Evolutionary conservation across 2,113 vertebrate genomes (phyloP).

Genomic region (Hippocampus mohnikei): DNA sequence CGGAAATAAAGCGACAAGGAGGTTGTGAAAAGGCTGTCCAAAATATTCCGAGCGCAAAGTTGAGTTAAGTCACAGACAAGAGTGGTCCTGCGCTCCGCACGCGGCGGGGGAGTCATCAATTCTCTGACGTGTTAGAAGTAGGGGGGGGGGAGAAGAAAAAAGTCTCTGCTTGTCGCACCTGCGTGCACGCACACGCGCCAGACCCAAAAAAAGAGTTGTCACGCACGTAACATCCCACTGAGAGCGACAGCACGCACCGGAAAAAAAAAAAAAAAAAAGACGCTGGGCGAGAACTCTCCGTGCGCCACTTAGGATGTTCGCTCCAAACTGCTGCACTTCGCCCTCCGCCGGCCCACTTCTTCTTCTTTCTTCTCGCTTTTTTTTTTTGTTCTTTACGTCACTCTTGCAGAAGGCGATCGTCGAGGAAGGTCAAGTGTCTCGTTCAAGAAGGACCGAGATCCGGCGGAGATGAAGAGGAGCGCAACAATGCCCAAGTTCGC

Average conservation of each 20-base stretch:
- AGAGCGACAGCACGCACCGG: conserved; percentile 25
- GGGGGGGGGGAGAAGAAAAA: background rate
- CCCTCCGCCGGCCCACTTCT: conserved; percentile 72
- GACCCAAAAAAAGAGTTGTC: conserved; percentile 32
- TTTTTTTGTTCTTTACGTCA: conserved; percentile 63
- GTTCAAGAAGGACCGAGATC: conserved; percentile 60
- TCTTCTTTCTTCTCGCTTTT: background rate
- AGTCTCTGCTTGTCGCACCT: conserved; percentile 24
- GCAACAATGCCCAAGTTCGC: conserved; percentile 15
- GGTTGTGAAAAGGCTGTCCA: conserved; percentile 38
- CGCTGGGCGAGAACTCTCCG: conserved; percentile 42
- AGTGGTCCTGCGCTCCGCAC: conserved; percentile 48
- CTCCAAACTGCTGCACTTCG: conserved; percentile 67
- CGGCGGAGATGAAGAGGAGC: conserved; percentile 46
- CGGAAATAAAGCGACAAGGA: conserved; percentile 7
- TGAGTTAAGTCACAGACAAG: background rate
- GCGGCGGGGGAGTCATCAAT: conserved; percentile 61
- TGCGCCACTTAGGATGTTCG: conserved; percentile 48
- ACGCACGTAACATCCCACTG: conserved; percentile 49
- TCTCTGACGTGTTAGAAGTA: conserved; percentile 24
- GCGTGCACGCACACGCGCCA: conserved; percentile 48
- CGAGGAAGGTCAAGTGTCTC: conserved; percentile 64
- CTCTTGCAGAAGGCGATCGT: conserved; percentile 48
- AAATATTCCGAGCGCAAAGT: conserved; percentile 32
- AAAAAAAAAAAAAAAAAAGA: conserved; percentile 30